Evolutionary conservation across 2,888 invertebrate genomes (phyloP).

Genomic region (Sinhomidia bicolor): DNA sequence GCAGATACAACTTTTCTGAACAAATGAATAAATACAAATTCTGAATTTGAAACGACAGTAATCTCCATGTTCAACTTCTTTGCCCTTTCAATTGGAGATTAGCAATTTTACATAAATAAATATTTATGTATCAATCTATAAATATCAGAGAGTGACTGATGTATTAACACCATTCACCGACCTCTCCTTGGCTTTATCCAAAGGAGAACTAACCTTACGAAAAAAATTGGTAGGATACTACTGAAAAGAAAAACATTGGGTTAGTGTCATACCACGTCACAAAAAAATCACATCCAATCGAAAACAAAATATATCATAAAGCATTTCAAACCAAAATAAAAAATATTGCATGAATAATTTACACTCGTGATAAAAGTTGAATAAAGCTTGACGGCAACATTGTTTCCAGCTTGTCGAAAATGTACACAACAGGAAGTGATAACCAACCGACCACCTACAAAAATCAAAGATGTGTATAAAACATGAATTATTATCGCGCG

Average conservation of each 20-base stretch:
- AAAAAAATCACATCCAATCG: slow-evolving; percentile 30
- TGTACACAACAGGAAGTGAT: slow-evolving; percentile 90
- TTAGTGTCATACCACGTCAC: slow-evolving; percentile 1
- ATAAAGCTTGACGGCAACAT: slow-evolving; percentile 91
- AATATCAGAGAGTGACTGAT: too few species aligned
- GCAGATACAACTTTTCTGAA: too few species aligned
- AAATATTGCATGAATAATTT: slow-evolving; percentile 39
- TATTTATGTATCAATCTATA: too few species aligned
- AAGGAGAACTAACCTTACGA: not conserved
- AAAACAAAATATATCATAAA: slow-evolving; percentile 19
- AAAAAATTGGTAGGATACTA: not conserved
- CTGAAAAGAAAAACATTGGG: not conserved
- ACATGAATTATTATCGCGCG: too few species aligned
- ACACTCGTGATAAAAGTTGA: slow-evolving; percentile 83
- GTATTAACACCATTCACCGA: too few species aligned
- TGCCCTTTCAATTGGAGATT: too few species aligned
- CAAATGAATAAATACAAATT: too few species aligned
- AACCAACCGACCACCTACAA: slow-evolving; percentile 88
- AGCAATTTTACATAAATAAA: too few species aligned
- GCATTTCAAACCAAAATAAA: slow-evolving; percentile 9
- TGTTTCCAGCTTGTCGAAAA: slow-evolving; percentile 91
- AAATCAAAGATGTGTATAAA: slow-evolving; percentile 2
- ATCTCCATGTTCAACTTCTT: too few species aligned
- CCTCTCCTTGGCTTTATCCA: too few species aligned
- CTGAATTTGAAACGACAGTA: too few species aligned